Evolutionary conservation across 2,888 invertebrate species (phyloP), one percentile per base, ranked within the genome.

Genomic region (Drosophila kambysellisi): DNA sequence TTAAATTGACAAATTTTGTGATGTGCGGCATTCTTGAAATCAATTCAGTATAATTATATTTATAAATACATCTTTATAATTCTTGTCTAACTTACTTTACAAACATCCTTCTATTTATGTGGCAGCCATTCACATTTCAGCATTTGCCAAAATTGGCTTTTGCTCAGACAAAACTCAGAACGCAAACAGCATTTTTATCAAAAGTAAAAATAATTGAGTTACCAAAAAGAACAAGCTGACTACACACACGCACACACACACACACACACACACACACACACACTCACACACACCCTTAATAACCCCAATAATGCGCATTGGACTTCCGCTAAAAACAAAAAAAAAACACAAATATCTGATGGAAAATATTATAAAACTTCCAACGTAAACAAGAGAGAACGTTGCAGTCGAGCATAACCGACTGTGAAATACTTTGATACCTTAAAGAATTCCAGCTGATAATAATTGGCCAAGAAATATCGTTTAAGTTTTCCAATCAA

Each of bases 201-300:
- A 43, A 78, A 70, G 74, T 71, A 74, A 82, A 88, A 82, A 74
- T 71, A 88, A 82, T 82, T 84, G 85, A 82, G 74, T 67, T 74
- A 51, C 48, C 68, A 67, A 54, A 62, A 52, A 33, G 46, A 67
- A 50, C 35, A 48, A 59, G 50, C 39, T 51, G n/a, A 12, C 6
- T 30, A 51, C 58, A 39, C 32, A 11, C 32, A 41, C 25, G 17
- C 17, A n/a, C 11, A 17, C n/a, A 30, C 51, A n/a, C 25, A n/a
- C 12, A 12, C 52, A 5, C 52, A 8, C 32, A 5, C 7, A 39
- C 39, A 41, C 17, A 35, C 33, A 33, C 35, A 41, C 9, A 15
- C 33, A 20, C 1, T 4, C 30, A 30, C n/a, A 48, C 46, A 35
- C 48, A 12, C 9, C 32, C 35, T 17, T 39, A 39, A 2, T 39